Evolutionary conservation across 2,888 invertebrate species (phyloP).

Genomic region (Frankliniella intonsa): DNA sequence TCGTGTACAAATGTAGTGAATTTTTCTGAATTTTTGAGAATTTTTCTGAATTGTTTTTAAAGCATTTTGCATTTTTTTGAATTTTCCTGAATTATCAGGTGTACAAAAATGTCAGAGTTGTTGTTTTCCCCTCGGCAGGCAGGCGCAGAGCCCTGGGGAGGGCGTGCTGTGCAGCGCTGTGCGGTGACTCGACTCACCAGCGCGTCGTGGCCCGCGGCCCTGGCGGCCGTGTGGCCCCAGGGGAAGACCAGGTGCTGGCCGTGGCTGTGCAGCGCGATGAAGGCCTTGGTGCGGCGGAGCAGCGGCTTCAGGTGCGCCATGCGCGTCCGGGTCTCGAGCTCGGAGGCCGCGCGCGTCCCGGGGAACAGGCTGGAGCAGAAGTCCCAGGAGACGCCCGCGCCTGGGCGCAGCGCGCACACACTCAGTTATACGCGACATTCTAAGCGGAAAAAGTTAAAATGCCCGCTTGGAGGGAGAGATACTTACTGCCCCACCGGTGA

Average conservation of each 20-base stretch:
- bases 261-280: conserved; percentile 13
- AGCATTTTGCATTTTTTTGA: not conserved
- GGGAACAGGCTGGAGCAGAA: not conserved
- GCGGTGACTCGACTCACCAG: not conserved
- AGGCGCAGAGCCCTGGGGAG: no score
- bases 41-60: not conserved
- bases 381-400: not conserved
- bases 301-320: not conserved
- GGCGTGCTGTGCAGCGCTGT: no score
- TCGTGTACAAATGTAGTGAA: no score
- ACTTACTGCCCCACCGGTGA: not conserved
- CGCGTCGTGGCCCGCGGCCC: not conserved
- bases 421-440: no score
- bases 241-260: not conserved
- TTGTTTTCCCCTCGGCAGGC: not conserved
- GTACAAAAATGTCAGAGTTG: not conserved
- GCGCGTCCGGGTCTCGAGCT: not conserved
- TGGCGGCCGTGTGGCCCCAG: not conserved
- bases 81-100: not conserved
- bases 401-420: not conserved
- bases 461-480: not conserved
- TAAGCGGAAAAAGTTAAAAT: no score
- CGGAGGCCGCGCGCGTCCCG: not conserved
- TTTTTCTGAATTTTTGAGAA: no score
- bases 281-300: not conserved